A percentile compares a stretch with the other conserved stretches of the same genome.
Evolutionary conservation across 92 coral and sea anemone species (phyloP).

Genomic region (Micromussa lordhowensis): DNA sequence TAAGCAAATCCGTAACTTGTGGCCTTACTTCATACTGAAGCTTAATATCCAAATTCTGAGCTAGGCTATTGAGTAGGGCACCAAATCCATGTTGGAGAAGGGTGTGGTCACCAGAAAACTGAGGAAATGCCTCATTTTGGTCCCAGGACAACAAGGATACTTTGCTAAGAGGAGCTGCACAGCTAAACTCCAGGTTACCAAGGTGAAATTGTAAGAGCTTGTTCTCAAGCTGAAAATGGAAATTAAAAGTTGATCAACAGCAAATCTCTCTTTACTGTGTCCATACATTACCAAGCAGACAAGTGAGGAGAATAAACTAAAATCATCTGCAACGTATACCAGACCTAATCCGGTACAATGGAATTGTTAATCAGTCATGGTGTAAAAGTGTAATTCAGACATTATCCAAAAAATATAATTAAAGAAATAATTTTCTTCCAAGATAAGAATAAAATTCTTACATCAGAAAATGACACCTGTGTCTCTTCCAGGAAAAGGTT

Average conservation of each 20-base stretch:
- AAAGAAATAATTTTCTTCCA: no score
- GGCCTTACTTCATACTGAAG: conserved; percentile 66
- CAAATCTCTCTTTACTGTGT: neutral
- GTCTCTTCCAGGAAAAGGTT: conserved; percentile 85
- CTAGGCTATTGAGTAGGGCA: conserved; percentile 71
- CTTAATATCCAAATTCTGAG: conserved; percentile 77
- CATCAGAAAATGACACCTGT: conserved; percentile 75
- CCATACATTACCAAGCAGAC: neutral
- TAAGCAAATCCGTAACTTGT: neutral
- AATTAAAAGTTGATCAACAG: neutral
- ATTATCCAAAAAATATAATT: neutral
- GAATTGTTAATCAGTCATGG: no score
- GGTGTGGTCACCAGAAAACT: conserved; percentile 94
- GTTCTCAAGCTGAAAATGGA: conserved; percentile 76
- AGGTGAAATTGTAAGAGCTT: conserved; percentile 92
- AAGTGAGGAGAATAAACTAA: neutral
- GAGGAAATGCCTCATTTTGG: conserved; percentile 93
- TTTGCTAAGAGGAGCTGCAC: conserved; percentile 87
- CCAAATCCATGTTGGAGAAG: conserved; percentile 86
- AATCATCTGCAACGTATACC: neutral
- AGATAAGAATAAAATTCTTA: neutral
- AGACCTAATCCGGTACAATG: no score
- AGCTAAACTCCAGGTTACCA: conserved; percentile 93
- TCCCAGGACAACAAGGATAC: conserved; percentile 96
- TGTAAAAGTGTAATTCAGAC: neutral